Conservation (phyloP, 2,113 vertebrate genomes). For the Coturnix japonica region DNA sequence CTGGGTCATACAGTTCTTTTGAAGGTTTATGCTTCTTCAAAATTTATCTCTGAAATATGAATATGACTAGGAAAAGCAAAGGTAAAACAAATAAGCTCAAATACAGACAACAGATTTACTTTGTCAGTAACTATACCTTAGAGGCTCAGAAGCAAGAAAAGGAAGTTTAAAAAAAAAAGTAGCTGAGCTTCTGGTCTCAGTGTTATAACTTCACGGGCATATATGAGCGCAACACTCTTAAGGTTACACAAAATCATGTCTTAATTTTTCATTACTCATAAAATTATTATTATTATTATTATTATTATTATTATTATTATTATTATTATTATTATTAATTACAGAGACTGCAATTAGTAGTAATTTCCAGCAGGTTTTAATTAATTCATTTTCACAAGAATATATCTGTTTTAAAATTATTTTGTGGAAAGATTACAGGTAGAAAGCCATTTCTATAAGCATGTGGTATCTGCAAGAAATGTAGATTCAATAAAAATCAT, state of each 20-base stretch:
- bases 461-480: not conserved
- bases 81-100: not conserved
- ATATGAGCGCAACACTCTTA: not conserved
- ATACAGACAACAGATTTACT: not conserved
- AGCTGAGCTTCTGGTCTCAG: not conserved
- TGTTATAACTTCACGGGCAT: not conserved
- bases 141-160: accelerated
- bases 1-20: not conserved
- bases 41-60: not conserved
- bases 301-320: not conserved
- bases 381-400: not conserved
- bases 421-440: not conserved
- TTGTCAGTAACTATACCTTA: not conserved
- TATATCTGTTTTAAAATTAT: not conserved
- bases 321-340: not conserved
- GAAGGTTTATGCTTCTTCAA: not conserved
- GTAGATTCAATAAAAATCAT: not conserved
- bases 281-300: not conserved
- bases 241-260: accelerated
- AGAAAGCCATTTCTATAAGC: not conserved
- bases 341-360: not conserved
- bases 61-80: not conserved
- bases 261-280: not conserved
- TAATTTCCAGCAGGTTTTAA: not conserved
- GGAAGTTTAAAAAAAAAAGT: not conserved